phyloP scores from a whole-genome alignment of 2,888 invertebrate species.

The Orthonychiurus folsomi region DNA sequence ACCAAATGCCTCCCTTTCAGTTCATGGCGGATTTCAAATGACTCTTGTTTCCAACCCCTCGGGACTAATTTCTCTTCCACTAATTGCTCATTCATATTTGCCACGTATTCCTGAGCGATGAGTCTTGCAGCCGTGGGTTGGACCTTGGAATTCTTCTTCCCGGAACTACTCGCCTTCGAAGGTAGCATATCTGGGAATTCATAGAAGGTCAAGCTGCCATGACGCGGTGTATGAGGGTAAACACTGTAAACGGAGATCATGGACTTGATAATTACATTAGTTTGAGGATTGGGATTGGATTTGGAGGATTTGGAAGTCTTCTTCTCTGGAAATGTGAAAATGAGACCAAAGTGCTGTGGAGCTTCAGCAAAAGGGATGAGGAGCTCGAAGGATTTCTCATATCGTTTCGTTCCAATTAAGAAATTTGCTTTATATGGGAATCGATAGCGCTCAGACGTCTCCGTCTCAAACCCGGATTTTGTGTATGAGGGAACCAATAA shows the following conservation, averaged over 20 bases:
- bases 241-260: constrained; percentile 26
- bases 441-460: constrained; percentile 20
- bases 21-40: neutral
- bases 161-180: neutral
- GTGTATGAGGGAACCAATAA: constrained; percentile 21
- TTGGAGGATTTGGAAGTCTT: neutral
- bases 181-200: neutral
- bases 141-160: neutral
- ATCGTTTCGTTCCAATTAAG: constrained; percentile 19
- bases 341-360: constrained; percentile 30
- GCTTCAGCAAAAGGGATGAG: constrained; percentile 18
- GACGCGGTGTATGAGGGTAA: constrained; percentile 17
- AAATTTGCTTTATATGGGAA: constrained; percentile 30
- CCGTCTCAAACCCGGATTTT: constrained; percentile 25
- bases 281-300: constrained; percentile 8
- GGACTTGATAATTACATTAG: constrained; percentile 22
- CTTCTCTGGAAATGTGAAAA: constrained; percentile 25
- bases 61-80: neutral
- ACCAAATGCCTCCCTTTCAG: neutral
- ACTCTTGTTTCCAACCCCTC: neutral
- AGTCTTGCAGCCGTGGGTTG: neutral
- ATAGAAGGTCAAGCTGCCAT: constrained; percentile 20
- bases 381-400: constrained; percentile 23
- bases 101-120: neutral
- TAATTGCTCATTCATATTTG: neutral